Percentiles rank a stretch among this genome's conserved stretches.
Conservation (phyloP, 1,140 invertebrate genomes). For the Pseudomyrmex dendroicus region DNA sequence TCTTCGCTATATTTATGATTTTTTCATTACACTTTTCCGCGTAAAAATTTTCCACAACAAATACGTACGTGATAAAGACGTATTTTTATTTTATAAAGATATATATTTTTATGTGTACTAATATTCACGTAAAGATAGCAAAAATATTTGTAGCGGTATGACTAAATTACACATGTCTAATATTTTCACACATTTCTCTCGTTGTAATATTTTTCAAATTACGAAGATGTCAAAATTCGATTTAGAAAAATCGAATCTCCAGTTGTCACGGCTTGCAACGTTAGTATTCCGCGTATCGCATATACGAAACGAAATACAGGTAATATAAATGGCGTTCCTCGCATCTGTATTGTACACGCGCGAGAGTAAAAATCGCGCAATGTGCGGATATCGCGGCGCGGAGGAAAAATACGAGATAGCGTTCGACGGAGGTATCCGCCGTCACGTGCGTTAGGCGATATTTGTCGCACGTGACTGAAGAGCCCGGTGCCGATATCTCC, state of each 20-base stretch:
- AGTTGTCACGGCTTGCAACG: not conserved
- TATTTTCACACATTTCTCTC: no score
- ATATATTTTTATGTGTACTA: no score
- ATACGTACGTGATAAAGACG: not conserved
- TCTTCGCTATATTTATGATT: not conserved
- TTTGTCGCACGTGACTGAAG: conserved; percentile 55
- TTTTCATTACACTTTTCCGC: not conserved
- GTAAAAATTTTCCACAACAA: not conserved
- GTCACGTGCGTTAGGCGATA: conserved; percentile 59
- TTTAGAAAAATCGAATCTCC: no score
- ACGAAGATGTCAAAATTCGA: no score
- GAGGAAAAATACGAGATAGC: conserved; percentile 44
- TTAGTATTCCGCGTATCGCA: not conserved
- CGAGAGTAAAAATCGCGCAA: conserved; percentile 47
- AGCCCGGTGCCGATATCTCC: conserved; percentile 36
- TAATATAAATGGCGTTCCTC: no score
- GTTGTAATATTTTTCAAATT: no score
- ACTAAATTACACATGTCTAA: no score
- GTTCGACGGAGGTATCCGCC: conserved; percentile 22
- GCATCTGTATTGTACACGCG: not conserved
- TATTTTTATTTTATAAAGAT: no score
- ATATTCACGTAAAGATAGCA: no score
- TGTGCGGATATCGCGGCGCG: conserved; percentile 28
- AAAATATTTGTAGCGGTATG: no score
- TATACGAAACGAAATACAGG: no score